Evolutionary conservation across 2,797 vertebrate species (phyloP).

Genomic region (Paramormyrops hopkinsi): DNA sequence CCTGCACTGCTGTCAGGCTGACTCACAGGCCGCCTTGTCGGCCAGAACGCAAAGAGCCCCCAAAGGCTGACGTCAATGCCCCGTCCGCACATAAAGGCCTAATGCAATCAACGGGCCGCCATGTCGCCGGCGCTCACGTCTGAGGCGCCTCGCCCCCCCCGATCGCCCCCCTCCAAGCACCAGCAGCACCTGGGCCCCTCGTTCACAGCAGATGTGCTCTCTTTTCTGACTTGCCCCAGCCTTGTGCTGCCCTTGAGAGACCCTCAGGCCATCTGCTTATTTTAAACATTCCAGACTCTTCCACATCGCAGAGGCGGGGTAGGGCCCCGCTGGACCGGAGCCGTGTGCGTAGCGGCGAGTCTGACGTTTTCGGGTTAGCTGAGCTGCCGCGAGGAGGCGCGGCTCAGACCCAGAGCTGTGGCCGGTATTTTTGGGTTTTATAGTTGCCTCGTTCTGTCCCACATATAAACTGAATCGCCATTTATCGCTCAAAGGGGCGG

Average conservation of each 20-base stretch:
- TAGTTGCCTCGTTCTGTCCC: background rate
- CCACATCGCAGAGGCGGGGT: too few relatives aligned
- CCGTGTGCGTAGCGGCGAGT: background rate
- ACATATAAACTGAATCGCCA: background rate
- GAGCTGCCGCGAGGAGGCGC: background rate
- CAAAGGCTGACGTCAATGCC: conserved; percentile 9
- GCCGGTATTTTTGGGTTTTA: background rate
- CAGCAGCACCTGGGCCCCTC: background rate
- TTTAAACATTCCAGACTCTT: background rate
- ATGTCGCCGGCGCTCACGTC: background rate
- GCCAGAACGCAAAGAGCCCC: background rate
- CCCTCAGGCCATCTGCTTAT: background rate
- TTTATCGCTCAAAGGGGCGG: background rate
- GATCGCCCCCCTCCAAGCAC: background rate
- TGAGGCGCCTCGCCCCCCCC: background rate
- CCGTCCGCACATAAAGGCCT: background rate
- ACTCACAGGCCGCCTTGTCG: conserved; percentile 1
- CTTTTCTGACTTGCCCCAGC: background rate
- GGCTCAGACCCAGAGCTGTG: background rate
- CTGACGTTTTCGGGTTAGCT: background rate
- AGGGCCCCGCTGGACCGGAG: background rate
- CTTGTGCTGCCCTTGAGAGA: background rate
- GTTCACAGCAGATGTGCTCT: background rate
- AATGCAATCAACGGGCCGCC: conserved; percentile 1
- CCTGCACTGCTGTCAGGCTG: conserved; percentile 3